Conservation (phyloP, 1,140 invertebrate genomes). For the Papilio helenus region DNA sequence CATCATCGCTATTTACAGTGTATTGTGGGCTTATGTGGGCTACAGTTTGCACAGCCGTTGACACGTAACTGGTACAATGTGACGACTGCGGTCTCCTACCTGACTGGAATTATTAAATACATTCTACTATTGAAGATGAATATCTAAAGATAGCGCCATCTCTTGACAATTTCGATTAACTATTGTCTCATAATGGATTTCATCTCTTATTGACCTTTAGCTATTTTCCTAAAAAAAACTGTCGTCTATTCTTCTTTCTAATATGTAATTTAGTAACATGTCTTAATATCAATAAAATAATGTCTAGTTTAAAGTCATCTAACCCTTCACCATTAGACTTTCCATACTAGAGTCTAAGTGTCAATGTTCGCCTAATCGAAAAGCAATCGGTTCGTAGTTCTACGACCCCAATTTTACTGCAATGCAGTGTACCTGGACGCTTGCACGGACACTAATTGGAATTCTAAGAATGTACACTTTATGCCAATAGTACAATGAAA, state of each 20-base stretch:
- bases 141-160: neutral
- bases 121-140: neutral
- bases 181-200: neutral
- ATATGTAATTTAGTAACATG: neutral
- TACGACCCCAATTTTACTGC: constrained; percentile 50
- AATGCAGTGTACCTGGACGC: constrained; percentile 36
- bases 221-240: too few species aligned
- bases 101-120: constrained; percentile 12
- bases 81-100: neutral
- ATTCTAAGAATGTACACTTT: constrained; percentile 29
- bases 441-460: constrained; percentile 14
- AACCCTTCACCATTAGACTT: neutral
- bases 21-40: constrained; percentile 24
- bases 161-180: neutral
- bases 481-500: constrained; percentile 25
- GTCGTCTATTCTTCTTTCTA: neutral
- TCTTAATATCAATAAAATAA: neutral
- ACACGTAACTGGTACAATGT: neutral
- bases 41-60: constrained; percentile 33
- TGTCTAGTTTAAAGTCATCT: neutral
- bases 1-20: constrained; percentile 14
- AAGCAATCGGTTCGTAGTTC: constrained; percentile 52
- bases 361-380: constrained; percentile 65
- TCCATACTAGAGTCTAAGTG: constrained; percentile 32
- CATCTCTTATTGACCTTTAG: neutral